Evolutionary conservation across 2,113 vertebrate genomes (phyloP).

Genomic region (Labeo rohita): DNA sequence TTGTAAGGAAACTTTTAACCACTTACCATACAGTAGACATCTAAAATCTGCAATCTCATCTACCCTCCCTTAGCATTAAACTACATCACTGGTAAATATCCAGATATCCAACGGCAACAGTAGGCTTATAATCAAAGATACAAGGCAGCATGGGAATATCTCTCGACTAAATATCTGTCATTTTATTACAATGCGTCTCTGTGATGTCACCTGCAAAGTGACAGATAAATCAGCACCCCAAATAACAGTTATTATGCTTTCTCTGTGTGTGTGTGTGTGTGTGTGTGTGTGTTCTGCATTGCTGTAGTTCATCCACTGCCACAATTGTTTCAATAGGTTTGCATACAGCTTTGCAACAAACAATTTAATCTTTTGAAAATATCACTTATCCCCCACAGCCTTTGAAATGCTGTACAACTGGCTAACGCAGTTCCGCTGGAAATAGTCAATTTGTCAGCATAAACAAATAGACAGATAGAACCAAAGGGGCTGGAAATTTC

Average conservation of each 20-base stretch:
- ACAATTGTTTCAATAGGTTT: constrained; percentile 64
- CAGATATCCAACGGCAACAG: constrained; percentile 35
- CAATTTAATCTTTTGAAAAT: constrained; percentile 63
- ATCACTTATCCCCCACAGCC: constrained; percentile 66
- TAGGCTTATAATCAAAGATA: constrained; percentile 64
- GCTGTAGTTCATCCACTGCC: constrained; percentile 41
- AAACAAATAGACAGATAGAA: constrained; percentile 39
- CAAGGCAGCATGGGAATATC: constrained; percentile 62
- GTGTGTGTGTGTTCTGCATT: constrained; percentile 55
- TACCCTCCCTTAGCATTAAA: neutral
- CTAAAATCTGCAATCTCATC: neutral
- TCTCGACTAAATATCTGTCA: constrained; percentile 68
- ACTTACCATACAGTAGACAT: neutral
- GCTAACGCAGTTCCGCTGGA: constrained; percentile 50
- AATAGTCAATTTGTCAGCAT: constrained; percentile 57
- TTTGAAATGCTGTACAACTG: constrained; percentile 57
- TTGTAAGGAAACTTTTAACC: neutral
- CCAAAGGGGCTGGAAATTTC: constrained; percentile 41
- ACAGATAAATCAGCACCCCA: constrained; percentile 60
- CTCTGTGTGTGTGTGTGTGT: constrained; percentile 55
- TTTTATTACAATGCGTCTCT: constrained; percentile 69
- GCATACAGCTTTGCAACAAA: constrained; percentile 57
- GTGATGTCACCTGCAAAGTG: constrained; percentile 70
- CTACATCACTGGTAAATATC: constrained; percentile 9
- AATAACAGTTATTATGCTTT: constrained; percentile 71